A percentile compares a stretch with the other conserved stretches of the same genome.
Conservation (phyloP, 2,888 invertebrate species). For the Limnephilus rhombicus region DNA sequence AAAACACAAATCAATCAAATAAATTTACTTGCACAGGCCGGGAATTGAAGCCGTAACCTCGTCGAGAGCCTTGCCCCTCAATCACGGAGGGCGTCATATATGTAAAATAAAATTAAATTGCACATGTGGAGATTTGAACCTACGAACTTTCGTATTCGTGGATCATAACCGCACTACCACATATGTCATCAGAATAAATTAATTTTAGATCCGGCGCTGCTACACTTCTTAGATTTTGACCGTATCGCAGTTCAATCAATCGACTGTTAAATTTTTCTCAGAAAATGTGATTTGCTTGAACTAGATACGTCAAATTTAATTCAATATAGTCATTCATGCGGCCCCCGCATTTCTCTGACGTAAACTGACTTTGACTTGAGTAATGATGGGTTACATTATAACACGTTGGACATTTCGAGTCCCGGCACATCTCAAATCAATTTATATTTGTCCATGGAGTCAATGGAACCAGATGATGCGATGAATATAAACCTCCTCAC, state of each 20-base stretch:
- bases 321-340: neutral
- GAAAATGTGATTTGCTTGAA: neutral
- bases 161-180: no score
- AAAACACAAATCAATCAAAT: no score
- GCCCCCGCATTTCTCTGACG: neutral
- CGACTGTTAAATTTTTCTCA: neutral
- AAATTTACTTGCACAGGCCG: no score
- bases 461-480: conserved; percentile 41
- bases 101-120: no score
- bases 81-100: no score
- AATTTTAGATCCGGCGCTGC: neutral
- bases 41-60: no score
- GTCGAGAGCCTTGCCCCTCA: no score
- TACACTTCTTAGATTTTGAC: neutral
- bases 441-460: conserved; percentile 44
- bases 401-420: conserved; percentile 17
- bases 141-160: no score
- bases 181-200: no score
- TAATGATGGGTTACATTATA: neutral
- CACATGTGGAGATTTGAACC: no score
- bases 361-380: neutral
- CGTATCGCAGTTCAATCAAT: neutral
- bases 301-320: neutral
- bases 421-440: conserved; percentile 44
- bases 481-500: conserved; percentile 34